phyloP scores from a whole-genome alignment of 1,140 invertebrate species.

The Calycopis cecrops region DNA sequence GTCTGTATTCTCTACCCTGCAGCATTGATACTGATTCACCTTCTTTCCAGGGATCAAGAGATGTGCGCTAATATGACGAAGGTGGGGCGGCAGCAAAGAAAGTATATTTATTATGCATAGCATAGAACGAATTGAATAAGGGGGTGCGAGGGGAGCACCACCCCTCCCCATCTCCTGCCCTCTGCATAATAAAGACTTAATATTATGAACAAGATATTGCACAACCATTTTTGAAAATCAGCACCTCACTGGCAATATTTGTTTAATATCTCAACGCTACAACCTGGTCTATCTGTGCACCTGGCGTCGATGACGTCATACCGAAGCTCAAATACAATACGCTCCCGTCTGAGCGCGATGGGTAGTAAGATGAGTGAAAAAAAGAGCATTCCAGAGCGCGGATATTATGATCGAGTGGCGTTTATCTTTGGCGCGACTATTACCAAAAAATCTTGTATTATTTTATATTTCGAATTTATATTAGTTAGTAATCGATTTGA shows the following conservation, averaged over 20 bases:
- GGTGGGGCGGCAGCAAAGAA: conserved; percentile 38
- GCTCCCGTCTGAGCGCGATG: no score
- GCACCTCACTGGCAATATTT: not conserved
- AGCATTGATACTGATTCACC: not conserved
- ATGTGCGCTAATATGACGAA: conserved; percentile 77
- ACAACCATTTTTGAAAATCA: conserved; percentile 3
- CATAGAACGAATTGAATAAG: not conserved
- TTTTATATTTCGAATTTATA: no score
- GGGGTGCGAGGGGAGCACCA: not conserved
- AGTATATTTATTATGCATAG: conserved; percentile 37
- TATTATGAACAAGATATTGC: conserved; percentile 2
- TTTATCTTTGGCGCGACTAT: no score
- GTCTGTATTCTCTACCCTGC: not conserved
- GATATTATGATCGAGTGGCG: no score
- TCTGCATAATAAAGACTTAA: not conserved
- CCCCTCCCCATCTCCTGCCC: not conserved
- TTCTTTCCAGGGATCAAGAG: conserved; percentile 74
- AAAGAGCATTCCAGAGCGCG: no score
- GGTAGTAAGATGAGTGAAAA: no score
- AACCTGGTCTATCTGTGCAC: not conserved
- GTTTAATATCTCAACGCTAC: not conserved
- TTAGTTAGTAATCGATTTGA: no score
- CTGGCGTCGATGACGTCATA: not conserved
- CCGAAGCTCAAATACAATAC: not conserved
- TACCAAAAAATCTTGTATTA: no score